Conservation (phyloP, 2,113 vertebrate genomes). For the Thomomys bottae region DNA sequence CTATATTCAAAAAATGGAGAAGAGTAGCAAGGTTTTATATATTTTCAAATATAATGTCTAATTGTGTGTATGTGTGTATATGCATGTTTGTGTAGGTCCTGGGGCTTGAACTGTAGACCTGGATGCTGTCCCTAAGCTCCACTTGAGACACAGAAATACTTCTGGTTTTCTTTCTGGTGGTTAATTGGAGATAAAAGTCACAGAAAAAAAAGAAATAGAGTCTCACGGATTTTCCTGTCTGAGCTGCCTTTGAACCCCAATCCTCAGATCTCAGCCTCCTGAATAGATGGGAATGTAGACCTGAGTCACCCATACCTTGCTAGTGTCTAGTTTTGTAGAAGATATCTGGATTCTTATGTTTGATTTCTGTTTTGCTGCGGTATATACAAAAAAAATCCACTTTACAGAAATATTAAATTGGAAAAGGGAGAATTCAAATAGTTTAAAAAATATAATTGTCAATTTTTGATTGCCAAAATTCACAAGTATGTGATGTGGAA, state of each 20-base stretch:
- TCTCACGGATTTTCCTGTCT: too few species aligned
- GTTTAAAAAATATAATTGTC: not conserved
- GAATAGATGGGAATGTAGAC: too few species aligned
- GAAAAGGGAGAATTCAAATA: not conserved
- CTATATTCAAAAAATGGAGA: conserved; percentile 35
- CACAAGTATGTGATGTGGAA: not conserved
- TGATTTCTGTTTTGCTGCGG: conserved; percentile 34
- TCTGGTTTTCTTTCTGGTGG: too few species aligned
- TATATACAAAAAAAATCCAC: conserved; percentile 13
- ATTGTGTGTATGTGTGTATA: not conserved
- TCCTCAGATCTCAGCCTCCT: too few species aligned
- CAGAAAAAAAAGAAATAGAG: too few species aligned
- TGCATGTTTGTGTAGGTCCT: too few species aligned
- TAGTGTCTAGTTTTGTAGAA: not conserved
- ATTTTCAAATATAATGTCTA: not conserved
- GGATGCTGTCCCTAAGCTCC: too few species aligned
- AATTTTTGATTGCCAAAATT: conserved; percentile 12
- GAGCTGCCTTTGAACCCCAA: too few species aligned
- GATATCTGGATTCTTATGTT: not conserved
- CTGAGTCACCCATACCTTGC: too few species aligned
- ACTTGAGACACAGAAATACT: too few species aligned
- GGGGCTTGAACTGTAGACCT: too few species aligned
- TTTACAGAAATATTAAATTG: not conserved
- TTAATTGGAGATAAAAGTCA: too few species aligned
- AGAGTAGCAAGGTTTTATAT: not conserved